phyloP scores from a whole-genome alignment of 2,888 invertebrate species.

The Blastobasis lacticolella region DNA sequence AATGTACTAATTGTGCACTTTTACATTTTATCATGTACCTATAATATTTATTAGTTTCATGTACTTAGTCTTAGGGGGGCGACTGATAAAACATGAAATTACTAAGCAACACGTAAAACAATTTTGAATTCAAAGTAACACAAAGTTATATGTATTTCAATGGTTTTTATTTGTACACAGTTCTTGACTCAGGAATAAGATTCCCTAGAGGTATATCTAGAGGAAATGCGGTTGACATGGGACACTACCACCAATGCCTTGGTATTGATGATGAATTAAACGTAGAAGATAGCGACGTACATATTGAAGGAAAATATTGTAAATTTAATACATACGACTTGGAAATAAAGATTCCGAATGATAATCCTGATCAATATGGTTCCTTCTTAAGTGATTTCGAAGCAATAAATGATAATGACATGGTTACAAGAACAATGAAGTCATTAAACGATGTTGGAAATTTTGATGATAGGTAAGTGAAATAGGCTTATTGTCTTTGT shows the following conservation, averaged over 20 bases:
- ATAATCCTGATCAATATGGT: not conserved
- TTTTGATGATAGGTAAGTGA: not conserved
- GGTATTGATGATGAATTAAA: conserved; percentile 17
- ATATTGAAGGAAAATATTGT: conserved; percentile 41
- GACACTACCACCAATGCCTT: conserved; percentile 36
- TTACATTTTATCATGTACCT: not conserved
- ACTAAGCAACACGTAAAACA: not conserved
- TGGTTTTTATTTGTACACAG: conserved; percentile 15
- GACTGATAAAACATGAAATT: not conserved
- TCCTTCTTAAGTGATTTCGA: not conserved
- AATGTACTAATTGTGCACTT: not conserved
- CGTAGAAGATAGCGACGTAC: conserved; percentile 7
- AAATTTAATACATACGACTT: conserved; percentile 21
- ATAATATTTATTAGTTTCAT: too few relatives aligned
- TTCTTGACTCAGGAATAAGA: conserved; percentile 31
- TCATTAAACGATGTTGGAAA: not conserved
- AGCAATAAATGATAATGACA: not conserved
- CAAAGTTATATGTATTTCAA: too few relatives aligned
- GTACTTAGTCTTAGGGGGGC: too few relatives aligned
- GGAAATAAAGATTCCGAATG: not conserved
- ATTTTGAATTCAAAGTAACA: too few relatives aligned
- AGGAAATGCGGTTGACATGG: conserved; percentile 27
- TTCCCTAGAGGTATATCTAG: conserved; percentile 27
- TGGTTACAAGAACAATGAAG: too few relatives aligned
- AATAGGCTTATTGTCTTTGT: too few relatives aligned